A percentile compares a stretch with the other conserved stretches of the same genome.
phyloP scores from a whole-genome alignment of 2,797 vertebrate genomes.

The Falco rusticolus region DNA sequence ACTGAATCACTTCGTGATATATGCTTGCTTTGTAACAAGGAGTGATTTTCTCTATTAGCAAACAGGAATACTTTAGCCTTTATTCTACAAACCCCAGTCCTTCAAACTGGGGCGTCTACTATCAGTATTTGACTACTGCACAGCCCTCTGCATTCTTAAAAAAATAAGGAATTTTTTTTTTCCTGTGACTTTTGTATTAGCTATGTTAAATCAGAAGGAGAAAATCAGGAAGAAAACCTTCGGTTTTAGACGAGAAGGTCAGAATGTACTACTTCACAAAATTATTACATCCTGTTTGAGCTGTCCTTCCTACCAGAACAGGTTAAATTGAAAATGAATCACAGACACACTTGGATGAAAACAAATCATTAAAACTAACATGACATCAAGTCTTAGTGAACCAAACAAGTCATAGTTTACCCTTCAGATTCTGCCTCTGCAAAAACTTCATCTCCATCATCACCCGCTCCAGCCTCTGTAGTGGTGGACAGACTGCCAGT shows the following conservation, averaged over 20 bases:
- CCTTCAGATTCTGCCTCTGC: constrained; percentile 91
- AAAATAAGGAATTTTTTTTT: not conserved
- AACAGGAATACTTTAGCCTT: not conserved
- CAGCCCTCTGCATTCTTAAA: not conserved
- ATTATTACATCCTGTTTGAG: not conserved
- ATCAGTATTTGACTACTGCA: not conserved
- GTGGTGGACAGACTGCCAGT: constrained; percentile 83
- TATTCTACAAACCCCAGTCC: not conserved
- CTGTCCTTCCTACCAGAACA: not conserved
- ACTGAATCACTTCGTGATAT: not conserved
- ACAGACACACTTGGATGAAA: not conserved
- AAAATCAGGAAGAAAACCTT: not conserved
- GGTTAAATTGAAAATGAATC: not conserved
- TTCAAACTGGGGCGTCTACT: not conserved
- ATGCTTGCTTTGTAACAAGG: not conserved
- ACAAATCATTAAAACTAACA: not conserved
- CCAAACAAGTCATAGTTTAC: constrained; percentile 64
- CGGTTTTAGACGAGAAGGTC: not conserved
- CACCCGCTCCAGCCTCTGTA: constrained; percentile 79
- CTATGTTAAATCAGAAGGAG: not conserved
- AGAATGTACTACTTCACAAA: not conserved
- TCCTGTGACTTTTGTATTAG: not conserved
- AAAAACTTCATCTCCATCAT: constrained; percentile 89
- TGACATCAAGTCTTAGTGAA: not conserved
- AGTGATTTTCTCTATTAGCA: not conserved